Evolutionary conservation across 2,797 vertebrate species (phyloP).

Genomic region (Pseudochirops cupreus): DNA sequence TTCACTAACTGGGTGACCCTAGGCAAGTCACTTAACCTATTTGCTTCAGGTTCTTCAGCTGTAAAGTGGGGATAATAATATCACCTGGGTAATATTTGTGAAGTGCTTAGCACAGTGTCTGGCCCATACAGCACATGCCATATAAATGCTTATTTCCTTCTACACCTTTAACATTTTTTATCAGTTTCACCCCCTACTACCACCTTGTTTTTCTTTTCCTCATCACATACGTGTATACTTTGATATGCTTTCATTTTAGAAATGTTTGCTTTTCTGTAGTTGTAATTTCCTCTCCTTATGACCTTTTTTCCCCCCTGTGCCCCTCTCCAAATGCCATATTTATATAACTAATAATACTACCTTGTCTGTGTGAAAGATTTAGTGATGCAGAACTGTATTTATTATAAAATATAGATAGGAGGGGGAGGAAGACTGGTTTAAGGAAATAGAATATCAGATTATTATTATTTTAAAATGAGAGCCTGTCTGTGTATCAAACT

Average conservation of each 20-base stretch:
- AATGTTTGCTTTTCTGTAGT: constrained; percentile 16
- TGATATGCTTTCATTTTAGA: constrained; percentile 18
- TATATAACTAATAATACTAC: constrained; percentile 7
- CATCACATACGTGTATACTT: constrained; percentile 11
- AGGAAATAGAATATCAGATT: not conserved
- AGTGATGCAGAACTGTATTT: not conserved
- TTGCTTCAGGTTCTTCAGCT: not conserved
- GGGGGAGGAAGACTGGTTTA: not conserved
- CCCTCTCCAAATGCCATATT: not conserved
- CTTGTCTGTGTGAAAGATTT: constrained; percentile 1
- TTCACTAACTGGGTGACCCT: not conserved
- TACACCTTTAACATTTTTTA: not conserved
- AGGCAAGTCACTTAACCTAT: not conserved
- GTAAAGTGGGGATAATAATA: not conserved
- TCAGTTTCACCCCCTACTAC: not conserved
- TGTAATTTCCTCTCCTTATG: constrained; percentile 5
- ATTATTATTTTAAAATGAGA: not conserved
- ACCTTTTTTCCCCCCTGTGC: accelerated
- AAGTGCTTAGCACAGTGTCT: not conserved
- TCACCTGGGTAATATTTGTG: not conserved
- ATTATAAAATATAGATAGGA: not conserved
- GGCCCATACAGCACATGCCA: not conserved
- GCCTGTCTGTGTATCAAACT: not conserved
- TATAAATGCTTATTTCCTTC: not conserved
- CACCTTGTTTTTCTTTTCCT: not conserved